Conservation (phyloP, 1,140 invertebrate species). For the Heliconius himera region DNA sequence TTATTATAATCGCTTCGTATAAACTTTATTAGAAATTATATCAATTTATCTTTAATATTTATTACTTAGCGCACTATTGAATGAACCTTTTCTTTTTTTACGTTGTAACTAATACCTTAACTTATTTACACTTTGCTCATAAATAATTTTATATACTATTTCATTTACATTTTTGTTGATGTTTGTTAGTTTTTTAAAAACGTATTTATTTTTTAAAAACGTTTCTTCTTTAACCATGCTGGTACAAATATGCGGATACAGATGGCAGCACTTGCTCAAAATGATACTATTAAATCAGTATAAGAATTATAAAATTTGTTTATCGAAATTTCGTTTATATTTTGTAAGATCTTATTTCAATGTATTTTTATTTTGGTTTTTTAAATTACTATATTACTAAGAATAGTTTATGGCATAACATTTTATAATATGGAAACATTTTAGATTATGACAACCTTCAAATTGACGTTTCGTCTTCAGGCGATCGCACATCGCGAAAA, state of each 20-base stretch:
- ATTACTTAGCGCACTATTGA: background rate
- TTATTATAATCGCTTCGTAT: background rate
- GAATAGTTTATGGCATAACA: conserved; percentile 12
- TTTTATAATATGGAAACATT: conserved; percentile 13
- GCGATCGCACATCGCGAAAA: conserved; percentile 38
- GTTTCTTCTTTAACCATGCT: background rate
- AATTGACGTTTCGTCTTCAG: conserved; percentile 36
- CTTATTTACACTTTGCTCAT: background rate
- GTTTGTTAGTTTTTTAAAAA: background rate
- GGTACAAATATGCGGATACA: background rate
- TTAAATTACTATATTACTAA: too few relatives aligned
- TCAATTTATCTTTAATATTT: background rate
- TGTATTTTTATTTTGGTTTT: too few relatives aligned
- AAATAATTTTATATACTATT: background rate
- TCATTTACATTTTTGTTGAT: background rate
- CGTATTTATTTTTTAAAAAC: background rate
- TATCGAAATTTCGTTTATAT: too few relatives aligned
- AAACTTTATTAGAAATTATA: background rate
- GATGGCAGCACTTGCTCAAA: background rate
- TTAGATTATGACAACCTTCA: conserved; percentile 25
- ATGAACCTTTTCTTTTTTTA: background rate
- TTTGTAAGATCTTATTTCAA: too few relatives aligned
- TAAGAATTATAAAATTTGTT: too few relatives aligned
- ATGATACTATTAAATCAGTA: background rate
- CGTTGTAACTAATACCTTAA: background rate